phyloP scores from a whole-genome alignment of 1,140 invertebrate species.

The Bombus waltoni region DNA sequence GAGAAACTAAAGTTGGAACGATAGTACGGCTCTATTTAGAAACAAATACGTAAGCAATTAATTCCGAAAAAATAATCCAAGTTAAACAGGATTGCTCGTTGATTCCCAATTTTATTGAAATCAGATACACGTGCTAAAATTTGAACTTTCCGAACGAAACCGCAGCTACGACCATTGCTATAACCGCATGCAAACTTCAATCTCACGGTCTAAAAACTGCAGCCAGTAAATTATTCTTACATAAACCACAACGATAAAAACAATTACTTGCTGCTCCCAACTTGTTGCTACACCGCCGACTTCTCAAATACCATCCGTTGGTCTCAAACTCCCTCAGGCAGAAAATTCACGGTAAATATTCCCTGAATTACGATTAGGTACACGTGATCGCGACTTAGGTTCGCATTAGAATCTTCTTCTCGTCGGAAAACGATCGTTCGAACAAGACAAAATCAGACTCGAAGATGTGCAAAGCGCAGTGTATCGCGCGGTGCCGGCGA shows the following conservation, averaged over 20 bases:
- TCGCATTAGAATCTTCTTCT: not conserved
- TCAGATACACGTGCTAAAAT: not conserved
- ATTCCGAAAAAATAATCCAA: not conserved
- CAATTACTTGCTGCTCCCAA: conserved; percentile 6
- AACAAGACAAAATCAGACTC: not conserved
- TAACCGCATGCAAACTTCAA: not conserved
- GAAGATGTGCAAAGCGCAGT: conserved; percentile 52
- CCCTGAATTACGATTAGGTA: not conserved
- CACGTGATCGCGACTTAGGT: not conserved
- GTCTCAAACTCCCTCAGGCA: not conserved
- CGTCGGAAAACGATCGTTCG: not conserved
- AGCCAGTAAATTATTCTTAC: not conserved
- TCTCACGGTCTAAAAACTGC: not conserved
- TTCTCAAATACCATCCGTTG: not conserved
- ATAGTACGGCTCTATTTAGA: not conserved
- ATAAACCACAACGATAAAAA: not conserved
- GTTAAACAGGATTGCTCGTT: not conserved
- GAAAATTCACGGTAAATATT: not conserved
- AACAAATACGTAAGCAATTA: not conserved
- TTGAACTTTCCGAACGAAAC: not conserved
- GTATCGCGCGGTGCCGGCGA: conserved; percentile 65
- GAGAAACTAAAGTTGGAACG: not conserved
- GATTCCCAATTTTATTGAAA: not conserved
- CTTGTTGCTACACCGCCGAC: conserved; percentile 1
- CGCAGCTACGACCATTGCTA: not conserved